Evolutionary conservation across 1,140 invertebrate genomes (phyloP), one percentile per base, ranked within the genome.

Genomic region (Rhysida immarginata): DNA sequence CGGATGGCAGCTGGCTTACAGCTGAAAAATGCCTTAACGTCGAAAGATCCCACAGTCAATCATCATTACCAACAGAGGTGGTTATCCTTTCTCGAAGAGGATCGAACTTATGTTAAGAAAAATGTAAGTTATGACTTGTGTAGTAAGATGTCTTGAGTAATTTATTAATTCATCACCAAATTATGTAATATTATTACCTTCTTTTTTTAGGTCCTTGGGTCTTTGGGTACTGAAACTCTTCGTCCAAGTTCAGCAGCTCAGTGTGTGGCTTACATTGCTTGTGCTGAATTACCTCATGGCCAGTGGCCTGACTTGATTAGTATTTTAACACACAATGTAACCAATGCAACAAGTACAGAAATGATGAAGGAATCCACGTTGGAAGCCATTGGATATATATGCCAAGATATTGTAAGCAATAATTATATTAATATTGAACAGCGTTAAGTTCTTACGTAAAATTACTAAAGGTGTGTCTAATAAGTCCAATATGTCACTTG

Each of bases 1-100:
- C 81, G 96, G 55, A 96, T 95, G 85, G 95, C 96, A 62, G 94
- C 95, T 60, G 96, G 96, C 63, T 74, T 99, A 46, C 96, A 99
- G 71, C 77, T 99, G 13, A 99, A 99, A 75, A 99, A 99, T 77
- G 85, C 91, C 61, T 78, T 99, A 23, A 96, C 92, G 51, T 95
- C 96, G 52, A 99, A 99, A 78, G 95, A 99, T 73, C 72, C 76
- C 26, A 77, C 74, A 27, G 73, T 93, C 53, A 87, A 87, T 72
- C 67, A 74, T 48, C 80, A 85, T 58, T 92, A 94, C 68, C 89
- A 95, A 68, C 81, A 90, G 60, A 73, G 93, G 66, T 99, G 96
- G 96, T 77, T 96, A 14, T 74, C 78, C 21, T 84, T 98, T 66
- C 82, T 87, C 20, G 81, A 82, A 64, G 90, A 96, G 56, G 83